These are phyloP conservation scores for Tenthredo amoena DNA, from an alignment of 2,888 invertebrate genomes.

Conservation along the genomic window DNA sequence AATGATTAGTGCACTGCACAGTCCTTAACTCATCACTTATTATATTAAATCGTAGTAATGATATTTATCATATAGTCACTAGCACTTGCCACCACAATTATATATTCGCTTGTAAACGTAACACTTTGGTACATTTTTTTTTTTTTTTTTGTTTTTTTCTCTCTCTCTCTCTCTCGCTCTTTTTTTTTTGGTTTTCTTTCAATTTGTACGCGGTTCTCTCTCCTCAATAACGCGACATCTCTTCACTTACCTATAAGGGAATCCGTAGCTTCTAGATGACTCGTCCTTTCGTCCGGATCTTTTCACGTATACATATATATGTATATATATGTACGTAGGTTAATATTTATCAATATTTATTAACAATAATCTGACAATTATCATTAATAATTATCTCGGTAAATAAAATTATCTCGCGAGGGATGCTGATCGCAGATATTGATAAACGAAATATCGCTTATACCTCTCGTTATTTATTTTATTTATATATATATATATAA, in stretches of 20 bases:
- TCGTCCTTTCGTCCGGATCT: conserved; percentile 10
- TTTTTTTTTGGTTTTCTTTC: neutral
- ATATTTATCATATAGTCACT: conserved; percentile 23
- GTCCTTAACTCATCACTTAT: conserved; percentile 21
- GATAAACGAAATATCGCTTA: too few species aligned
- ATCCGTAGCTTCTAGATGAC: conserved; percentile 45
- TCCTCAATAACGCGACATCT: conserved; percentile 13
- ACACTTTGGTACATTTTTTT: neutral
- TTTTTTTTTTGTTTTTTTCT: neutral
- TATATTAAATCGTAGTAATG: neutral
- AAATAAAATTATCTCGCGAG: neutral
- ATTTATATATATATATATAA: neutral
- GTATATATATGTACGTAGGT: neutral
- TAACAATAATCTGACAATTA: neutral
- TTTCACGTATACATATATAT: neutral
- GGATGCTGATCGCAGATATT: too few species aligned
- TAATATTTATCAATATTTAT: neutral
- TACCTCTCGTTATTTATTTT: neutral
- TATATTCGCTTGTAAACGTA: neutral
- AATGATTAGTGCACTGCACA: conserved; percentile 38
- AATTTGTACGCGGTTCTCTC: neutral
- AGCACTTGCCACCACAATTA: conserved; percentile 27
- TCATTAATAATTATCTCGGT: neutral
- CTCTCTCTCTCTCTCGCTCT: neutral
- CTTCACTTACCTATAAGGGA: conserved; percentile 47